Percentiles rank a stretch among this genome's conserved stretches.
phyloP scores from a whole-genome alignment of 2,113 vertebrate genomes.

The Talpa occidentalis region DNA sequence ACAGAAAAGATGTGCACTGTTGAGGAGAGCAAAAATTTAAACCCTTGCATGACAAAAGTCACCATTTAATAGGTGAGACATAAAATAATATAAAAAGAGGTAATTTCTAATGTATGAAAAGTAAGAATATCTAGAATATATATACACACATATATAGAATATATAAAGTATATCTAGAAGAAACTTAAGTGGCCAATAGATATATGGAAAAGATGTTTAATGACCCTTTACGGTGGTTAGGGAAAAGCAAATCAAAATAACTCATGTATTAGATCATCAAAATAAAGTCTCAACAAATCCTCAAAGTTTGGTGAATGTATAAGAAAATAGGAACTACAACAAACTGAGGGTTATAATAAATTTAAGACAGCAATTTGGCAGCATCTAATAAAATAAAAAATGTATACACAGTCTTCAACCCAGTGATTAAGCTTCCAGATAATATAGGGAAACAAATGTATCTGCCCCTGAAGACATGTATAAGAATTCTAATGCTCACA shows the following conservation, averaged over 20 bases:
- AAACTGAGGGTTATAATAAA: not conserved
- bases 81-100: not conserved
- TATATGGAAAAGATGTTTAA: not conserved
- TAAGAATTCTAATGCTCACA: not conserved
- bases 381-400: not conserved
- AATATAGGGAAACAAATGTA: not conserved
- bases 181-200: not conserved
- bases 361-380: not conserved
- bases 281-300: not conserved
- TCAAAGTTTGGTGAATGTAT: not conserved
- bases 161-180: too few relatives aligned
- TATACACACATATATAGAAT: too few relatives aligned
- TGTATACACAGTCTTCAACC: not conserved
- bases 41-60: not conserved
- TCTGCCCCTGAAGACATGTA: not conserved
- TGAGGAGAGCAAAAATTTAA: slow-evolving; percentile 23
- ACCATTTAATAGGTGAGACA: not conserved
- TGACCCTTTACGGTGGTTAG: not conserved
- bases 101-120: not conserved
- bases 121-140: slow-evolving; percentile 6
- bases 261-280: not conserved
- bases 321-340: not conserved
- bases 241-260: slow-evolving; percentile 38
- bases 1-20: not conserved
- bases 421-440: not conserved